Evolutionary conservation across 2,113 vertebrate species (phyloP), one percentile per base, ranked within the genome.

Genomic region (Nothocercus nigrocapillus): DNA sequence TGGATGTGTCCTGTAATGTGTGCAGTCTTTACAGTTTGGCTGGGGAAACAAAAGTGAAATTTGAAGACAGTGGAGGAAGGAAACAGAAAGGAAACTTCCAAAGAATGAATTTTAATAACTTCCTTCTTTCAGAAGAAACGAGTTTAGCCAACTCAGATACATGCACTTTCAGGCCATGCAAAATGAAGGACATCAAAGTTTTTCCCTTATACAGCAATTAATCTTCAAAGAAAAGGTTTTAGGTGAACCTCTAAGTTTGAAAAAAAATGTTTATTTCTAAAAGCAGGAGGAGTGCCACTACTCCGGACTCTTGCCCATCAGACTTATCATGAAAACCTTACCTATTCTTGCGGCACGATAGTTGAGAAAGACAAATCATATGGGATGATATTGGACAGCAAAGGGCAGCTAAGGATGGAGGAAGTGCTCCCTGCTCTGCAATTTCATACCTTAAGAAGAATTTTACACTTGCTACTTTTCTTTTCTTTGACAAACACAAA

Each of bases 371-470:
- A 19, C 12, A 84, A 44, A 85, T 17, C 4, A 36, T 17, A 11
- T 5, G 18, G 22, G 77, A 78, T 47, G 38, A 47, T 30, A 42
- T 7, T 0, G 0, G 15, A 10, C 4, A 5, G 19, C 36, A 59
- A 11, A 76, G 20, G 59, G n/a, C 15, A 85, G 30, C 5, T 36
- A 53, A 76, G 24, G n/a, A 78, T 82, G 56, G 25, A 6, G 5
- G 38, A 85, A 67, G 21, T 88, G 42, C 36, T 80, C 22, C 34
- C 9, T 63, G 36, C 15, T 27, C 58, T 30, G 30, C 54, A 15
- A 24, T 72, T 53, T 79, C 45, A 38, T 7, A 63, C 19, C 16
- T 18, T n/a, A 19, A 74, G 22, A 40, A 81, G 75, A 82, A 64
- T 1, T 27, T 83, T 27, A 66, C 49, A 69, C 68, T 62, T 81